Base-by-base conservation (phyloP, 2,797 vertebrate genomes). In the Toxotes lorentzi region DNA sequence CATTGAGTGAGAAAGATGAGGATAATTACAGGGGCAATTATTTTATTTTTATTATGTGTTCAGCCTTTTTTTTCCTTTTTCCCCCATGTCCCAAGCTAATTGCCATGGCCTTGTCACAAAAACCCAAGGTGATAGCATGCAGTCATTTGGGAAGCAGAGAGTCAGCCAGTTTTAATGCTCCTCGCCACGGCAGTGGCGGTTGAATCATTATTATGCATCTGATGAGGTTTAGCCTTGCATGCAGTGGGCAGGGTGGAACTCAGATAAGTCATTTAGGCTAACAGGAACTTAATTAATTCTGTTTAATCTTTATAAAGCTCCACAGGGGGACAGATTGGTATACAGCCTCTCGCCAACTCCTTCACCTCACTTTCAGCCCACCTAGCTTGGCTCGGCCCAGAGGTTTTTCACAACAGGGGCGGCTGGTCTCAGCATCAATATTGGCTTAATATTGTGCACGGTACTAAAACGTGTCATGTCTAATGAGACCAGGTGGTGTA, bases 271-370 rank as follows among this genome's bases (percentile, higher is more conserved):
- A 91, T 93, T 94, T 90, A 89, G 91, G 90, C 88, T 91, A 91
- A 92, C 84, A 81, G 89, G 89, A 89, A 92, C 88, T 92, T 92
- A 92, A 94, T 94, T 95, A 92, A 92, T 93, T 94, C 91, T 79
- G 87, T 90, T 93, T 94, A 93, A 94, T 93, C 92, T 90, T 88
- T 91, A 79, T 79, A 85, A 91, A 90, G 75, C 89, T 83, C 86
- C 81, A 87, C 79, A 19, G 78, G 86, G 91, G 84, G 76, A 85
- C 64, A 74, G 60, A 81, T 81, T 79, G 75, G 86, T 90, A 83
- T 69, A 84, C 77, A 79, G 63, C 81, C 81, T 77, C 83, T 79
- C 53, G 23, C 78, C 76, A 73, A 74, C 75, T 84, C 86, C 83
- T 81, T 81, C 79, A 70, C 84, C 78, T 85, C 66, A 24, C 73